These are phyloP conservation scores for Psittacula cyanocephala DNA, from an alignment of 2,113 vertebrate genomes.

Conservation along the genomic window DNA sequence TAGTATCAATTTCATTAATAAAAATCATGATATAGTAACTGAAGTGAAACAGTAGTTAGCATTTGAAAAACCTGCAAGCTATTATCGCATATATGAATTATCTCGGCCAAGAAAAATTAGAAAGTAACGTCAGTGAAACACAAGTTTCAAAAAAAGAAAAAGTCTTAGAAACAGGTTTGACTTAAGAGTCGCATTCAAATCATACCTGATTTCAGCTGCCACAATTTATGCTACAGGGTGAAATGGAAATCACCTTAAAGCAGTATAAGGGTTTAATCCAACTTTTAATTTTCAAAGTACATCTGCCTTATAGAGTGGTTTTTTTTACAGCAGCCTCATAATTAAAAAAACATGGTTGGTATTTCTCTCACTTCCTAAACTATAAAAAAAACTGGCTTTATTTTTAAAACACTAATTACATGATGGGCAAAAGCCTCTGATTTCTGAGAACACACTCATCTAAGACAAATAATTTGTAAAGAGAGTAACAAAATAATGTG, in stretches of 20 bases:
- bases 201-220: constrained; percentile 32
- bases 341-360: constrained; percentile 63
- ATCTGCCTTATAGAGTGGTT: constrained; percentile 64
- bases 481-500: constrained; percentile 5
- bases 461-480: constrained; percentile 55
- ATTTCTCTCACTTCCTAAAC: constrained; percentile 48
- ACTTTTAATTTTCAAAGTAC: constrained; percentile 64
- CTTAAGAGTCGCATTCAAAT: constrained; percentile 13
- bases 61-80: background rate
- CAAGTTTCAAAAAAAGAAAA: background rate
- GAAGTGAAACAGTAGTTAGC: background rate
- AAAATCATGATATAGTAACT: background rate
- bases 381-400: constrained; percentile 45
- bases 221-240: background rate
- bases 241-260: constrained; percentile 31
- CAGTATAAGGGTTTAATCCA: constrained; percentile 35
- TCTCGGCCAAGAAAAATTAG: background rate
- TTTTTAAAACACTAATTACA: constrained; percentile 68
- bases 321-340: constrained; percentile 60
- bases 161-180: background rate
- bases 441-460: constrained; percentile 42
- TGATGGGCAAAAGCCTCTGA: constrained; percentile 27
- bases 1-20: background rate
- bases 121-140: background rate
- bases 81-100: background rate